These are phyloP conservation scores for Taxidea taxus DNA, from an alignment of 2,113 vertebrate genomes.

Conservation along the genomic window DNA sequence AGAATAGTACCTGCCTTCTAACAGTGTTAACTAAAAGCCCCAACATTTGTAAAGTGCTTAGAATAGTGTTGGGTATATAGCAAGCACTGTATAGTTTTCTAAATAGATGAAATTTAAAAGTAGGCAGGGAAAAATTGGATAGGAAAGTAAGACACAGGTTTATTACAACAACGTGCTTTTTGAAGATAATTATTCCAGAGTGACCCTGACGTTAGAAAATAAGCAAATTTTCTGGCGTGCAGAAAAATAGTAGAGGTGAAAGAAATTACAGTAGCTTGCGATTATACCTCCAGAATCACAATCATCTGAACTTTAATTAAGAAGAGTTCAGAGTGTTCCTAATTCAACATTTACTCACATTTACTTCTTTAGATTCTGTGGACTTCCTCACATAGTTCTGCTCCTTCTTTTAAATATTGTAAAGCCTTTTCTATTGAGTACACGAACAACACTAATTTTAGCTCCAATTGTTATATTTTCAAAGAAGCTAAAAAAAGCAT, in stretches of 20 bases:
- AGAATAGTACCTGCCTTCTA: not conserved
- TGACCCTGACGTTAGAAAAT: not conserved
- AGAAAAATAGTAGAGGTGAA: constrained; percentile 21
- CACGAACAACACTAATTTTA: constrained; percentile 63
- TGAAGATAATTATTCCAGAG: not conserved
- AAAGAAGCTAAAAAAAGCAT: constrained; percentile 54
- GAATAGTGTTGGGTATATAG: not conserved
- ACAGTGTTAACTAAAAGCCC: not conserved
- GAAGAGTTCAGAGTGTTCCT: not conserved
- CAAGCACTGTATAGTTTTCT: not conserved
- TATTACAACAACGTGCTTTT: not conserved
- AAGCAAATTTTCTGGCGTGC: not conserved
- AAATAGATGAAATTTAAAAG: not conserved
- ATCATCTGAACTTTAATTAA: not conserved
- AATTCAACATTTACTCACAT: not conserved
- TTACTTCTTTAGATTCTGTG: constrained; percentile 22
- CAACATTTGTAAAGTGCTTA: not conserved
- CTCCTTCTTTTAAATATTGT: constrained; percentile 42
- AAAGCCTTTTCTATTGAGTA: constrained; percentile 8
- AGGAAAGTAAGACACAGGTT: not conserved
- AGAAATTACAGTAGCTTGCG: not conserved
- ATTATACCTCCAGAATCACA: not conserved
- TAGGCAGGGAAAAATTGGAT: not conserved
- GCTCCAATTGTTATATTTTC: constrained; percentile 70
- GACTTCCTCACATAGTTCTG: not conserved